phyloP scores from a whole-genome alignment of 2,113 vertebrate species.

The Dolichotis patagonum region DNA sequence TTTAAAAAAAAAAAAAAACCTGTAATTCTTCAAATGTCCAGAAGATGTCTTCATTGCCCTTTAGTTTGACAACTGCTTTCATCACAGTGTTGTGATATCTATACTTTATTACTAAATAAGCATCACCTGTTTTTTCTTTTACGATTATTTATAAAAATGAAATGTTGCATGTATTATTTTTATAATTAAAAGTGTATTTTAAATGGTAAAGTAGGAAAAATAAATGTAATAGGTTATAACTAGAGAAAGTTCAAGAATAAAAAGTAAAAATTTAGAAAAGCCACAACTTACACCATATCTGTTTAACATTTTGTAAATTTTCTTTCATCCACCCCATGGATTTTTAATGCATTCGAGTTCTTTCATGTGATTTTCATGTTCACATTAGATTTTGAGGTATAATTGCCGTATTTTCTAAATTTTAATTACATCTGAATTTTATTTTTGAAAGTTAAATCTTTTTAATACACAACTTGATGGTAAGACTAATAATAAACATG shows the following conservation, averaged over 20 bases:
- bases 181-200: slow-evolving; percentile 31
- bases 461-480: slow-evolving; percentile 47
- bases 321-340: not conserved
- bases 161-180: slow-evolving; percentile 21
- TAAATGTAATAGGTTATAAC: slow-evolving; percentile 1
- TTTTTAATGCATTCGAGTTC: slow-evolving; percentile 21
- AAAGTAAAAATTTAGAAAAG: slow-evolving; percentile 35
- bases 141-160: slow-evolving; percentile 50
- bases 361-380: slow-evolving; percentile 28
- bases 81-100: not conserved
- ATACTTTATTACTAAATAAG: not conserved
- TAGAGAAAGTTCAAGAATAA: slow-evolving; percentile 51
- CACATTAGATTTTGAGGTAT: not conserved
- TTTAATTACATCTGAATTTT: slow-evolving; percentile 59
- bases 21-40: slow-evolving; percentile 81
- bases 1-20: not conserved
- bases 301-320: slow-evolving; percentile 24
- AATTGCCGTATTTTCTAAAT: slow-evolving; percentile 16
- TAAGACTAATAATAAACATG: not conserved
- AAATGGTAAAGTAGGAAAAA: slow-evolving; percentile 48
- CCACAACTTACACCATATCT: not conserved
- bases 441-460: slow-evolving; percentile 53
- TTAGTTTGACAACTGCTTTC: slow-evolving; percentile 41
- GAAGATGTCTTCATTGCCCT: slow-evolving; percentile 84
- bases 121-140: not conserved